Evolutionary conservation across 37 sponge, comb jelly and placozoan species (phyloP).

Genomic region (Beroe forskalii): DNA sequence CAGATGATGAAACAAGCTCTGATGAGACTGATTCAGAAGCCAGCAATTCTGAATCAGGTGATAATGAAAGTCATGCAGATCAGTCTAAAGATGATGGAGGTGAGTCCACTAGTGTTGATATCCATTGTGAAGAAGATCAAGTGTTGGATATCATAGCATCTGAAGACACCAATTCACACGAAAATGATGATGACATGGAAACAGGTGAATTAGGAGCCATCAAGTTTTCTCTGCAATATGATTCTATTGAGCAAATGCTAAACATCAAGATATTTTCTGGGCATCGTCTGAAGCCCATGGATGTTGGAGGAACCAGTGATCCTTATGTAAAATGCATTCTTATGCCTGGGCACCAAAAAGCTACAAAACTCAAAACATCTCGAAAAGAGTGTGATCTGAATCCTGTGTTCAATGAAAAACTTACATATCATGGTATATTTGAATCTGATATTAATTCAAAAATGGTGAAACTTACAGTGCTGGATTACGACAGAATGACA

Average conservation of each 20-base stretch:
- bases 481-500: constrained; percentile 64
- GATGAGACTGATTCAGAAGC: constrained; percentile 45
- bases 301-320: constrained; percentile 63
- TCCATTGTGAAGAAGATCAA: constrained; percentile 43
- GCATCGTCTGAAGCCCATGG: constrained; percentile 38
- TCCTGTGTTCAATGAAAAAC: constrained; percentile 57
- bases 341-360: constrained; percentile 58
- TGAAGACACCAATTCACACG: constrained; percentile 5
- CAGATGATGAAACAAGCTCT: background rate
- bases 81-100: constrained; percentile 1
- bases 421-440: constrained; percentile 59
- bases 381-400: constrained; percentile 62
- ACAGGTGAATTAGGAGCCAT: constrained; percentile 48
- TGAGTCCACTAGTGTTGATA: constrained; percentile 4
- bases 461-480: constrained; percentile 25
- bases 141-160: constrained; percentile 21
- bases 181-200: constrained; percentile 42
- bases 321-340: constrained; percentile 59
- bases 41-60: background rate
- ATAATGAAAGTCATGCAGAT: background rate
- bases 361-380: constrained; percentile 61
- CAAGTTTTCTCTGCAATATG: constrained; percentile 51
- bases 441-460: constrained; percentile 56
- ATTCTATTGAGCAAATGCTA: constrained; percentile 53
- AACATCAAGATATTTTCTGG: constrained; percentile 41